phyloP scores from a whole-genome alignment of 1,140 invertebrate genomes.

The Drosophila kurseongensis region DNA sequence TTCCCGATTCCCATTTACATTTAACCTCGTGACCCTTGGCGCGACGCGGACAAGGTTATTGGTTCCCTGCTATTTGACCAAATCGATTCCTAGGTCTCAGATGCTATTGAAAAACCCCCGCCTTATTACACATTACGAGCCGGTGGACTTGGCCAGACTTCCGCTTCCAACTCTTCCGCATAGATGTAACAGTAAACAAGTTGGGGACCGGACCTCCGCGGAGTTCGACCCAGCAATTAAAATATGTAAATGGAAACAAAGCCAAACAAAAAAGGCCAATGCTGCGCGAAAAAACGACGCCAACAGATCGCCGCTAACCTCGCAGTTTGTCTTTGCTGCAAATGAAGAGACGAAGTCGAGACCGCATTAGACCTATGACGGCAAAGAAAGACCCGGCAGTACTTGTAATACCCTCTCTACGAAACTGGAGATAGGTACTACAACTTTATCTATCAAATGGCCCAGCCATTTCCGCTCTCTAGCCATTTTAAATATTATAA shows the following conservation, averaged over 20 bases:
- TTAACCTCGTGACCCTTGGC: slow-evolving; percentile 41
- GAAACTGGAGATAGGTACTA: not conserved
- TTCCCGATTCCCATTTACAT: slow-evolving; percentile 28
- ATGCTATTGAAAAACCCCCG: slow-evolving; percentile 11
- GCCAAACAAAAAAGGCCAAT: slow-evolving; percentile 73
- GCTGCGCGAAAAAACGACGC: slow-evolving; percentile 63
- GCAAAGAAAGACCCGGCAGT: slow-evolving; percentile 14
- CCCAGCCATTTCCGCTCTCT: no score
- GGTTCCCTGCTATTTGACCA: slow-evolving; percentile 1
- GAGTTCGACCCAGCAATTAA: slow-evolving; percentile 54
- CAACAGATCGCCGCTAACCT: slow-evolving; percentile 50
- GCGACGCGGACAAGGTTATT: slow-evolving; percentile 8
- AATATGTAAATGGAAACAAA: slow-evolving; percentile 77
- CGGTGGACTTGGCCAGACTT: slow-evolving; percentile 35
- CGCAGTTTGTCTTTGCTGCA: slow-evolving; percentile 38
- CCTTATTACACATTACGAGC: slow-evolving; percentile 37
- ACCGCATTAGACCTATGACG: slow-evolving; percentile 12
- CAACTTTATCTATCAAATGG: no score
- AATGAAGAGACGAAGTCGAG: slow-evolving; percentile 29
- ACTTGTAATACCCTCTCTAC: slow-evolving; percentile 5
- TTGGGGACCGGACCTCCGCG: slow-evolving; percentile 5
- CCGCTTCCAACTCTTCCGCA: slow-evolving; percentile 63
- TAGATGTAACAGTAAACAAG: slow-evolving; percentile 75
- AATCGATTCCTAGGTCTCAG: not conserved
- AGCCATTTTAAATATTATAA: no score